A percentile compares a stretch with the other conserved stretches of the same genome.
These are phyloP conservation scores for Conger conger DNA, from an alignment of 2,113 vertebrate genomes.

Conservation along the genomic window DNA sequence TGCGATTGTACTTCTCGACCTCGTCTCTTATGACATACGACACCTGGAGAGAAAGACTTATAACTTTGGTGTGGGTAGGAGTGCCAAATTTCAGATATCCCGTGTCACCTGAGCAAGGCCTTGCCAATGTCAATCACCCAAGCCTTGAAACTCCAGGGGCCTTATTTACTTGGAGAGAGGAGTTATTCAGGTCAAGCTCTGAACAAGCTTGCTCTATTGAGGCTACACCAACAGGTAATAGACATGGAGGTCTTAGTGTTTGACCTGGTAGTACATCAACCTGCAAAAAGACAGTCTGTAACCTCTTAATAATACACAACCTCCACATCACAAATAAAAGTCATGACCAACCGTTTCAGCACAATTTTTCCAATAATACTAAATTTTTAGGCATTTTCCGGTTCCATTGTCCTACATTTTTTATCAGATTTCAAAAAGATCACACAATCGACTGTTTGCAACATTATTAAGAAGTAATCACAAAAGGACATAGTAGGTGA, in stretches of 20 bases:
- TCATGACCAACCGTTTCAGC: too few species aligned
- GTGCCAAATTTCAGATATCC: neutral
- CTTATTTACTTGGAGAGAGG: neutral
- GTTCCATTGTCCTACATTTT: too few species aligned
- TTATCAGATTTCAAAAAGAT: too few species aligned
- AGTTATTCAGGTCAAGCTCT: neutral
- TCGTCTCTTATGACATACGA: constrained; percentile 98
- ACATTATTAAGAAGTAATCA: too few species aligned
- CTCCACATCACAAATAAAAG: too few species aligned
- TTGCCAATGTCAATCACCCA: neutral
- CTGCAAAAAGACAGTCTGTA: neutral
- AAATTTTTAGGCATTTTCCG: too few species aligned
- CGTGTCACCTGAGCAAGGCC: neutral
- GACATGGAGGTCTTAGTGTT: neutral
- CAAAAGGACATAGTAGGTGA: too few species aligned
- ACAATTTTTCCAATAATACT: too few species aligned
- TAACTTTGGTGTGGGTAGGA: neutral
- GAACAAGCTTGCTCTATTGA: neutral
- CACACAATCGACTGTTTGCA: too few species aligned
- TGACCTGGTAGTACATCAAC: neutral
- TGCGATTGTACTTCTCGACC: constrained; percentile 96
- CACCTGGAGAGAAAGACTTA: constrained; percentile 69
- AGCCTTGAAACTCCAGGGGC: neutral
- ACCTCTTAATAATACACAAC: neutral
- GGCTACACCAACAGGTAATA: neutral